These are phyloP conservation scores for Falco novaeseelandiae DNA, from an alignment of 2,797 vertebrate genomes.

Conservation along the genomic window DNA sequence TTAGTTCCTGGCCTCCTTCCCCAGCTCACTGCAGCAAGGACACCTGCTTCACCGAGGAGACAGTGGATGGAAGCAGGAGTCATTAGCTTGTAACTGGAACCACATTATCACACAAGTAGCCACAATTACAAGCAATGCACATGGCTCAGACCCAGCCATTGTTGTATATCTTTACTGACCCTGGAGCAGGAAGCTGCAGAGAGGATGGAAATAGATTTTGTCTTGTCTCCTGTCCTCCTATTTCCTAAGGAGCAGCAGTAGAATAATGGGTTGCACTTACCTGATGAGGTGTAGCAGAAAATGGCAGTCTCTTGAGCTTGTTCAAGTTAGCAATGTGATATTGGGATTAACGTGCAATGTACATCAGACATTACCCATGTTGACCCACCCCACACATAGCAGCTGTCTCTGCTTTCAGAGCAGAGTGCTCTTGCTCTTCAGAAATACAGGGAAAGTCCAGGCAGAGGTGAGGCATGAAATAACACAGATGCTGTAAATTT, in stretches of 20 bases:
- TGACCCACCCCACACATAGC: background rate
- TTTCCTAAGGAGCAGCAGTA: background rate
- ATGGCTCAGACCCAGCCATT: background rate
- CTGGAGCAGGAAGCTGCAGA: background rate
- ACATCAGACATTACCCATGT: background rate
- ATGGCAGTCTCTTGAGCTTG: background rate
- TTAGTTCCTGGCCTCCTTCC: background rate
- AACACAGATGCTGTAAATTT: background rate
- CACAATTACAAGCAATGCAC: accelerated
- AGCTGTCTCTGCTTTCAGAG: background rate
- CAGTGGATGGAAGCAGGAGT: background rate
- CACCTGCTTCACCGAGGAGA: background rate
- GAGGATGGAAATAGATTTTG: background rate
- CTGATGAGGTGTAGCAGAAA: background rate
- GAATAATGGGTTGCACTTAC: background rate
- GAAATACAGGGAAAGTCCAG: background rate
- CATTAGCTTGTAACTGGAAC: background rate
- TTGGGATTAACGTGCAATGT: accelerated
- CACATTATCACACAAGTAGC: background rate
- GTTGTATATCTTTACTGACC: background rate
- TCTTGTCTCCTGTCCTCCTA: background rate
- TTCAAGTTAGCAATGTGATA: background rate
- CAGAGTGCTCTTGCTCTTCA: background rate
- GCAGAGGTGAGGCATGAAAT: background rate
- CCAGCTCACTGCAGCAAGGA: background rate